Evolutionary conservation across 2,888 invertebrate species (phyloP).

Genomic region (Chloroclystis v-ata): DNA sequence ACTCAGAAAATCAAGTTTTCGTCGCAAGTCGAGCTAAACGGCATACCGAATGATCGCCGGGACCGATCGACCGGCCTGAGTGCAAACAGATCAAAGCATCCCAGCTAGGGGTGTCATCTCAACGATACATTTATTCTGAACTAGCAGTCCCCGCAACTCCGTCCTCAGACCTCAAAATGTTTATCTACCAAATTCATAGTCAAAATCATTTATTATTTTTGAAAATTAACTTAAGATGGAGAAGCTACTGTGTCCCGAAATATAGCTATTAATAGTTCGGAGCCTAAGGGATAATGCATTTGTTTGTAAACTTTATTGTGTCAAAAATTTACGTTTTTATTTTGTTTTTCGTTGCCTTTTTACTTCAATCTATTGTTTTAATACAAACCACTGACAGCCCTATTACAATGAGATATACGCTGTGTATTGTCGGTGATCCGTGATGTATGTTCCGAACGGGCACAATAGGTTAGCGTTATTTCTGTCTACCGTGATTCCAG

Average conservation of each 20-base stretch:
- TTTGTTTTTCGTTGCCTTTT: background rate
- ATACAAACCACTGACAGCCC: constrained; percentile 10
- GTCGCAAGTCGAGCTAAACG: constrained; percentile 9
- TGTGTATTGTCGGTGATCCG: constrained; percentile 40
- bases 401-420: constrained; percentile 29
- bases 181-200: too few species aligned
- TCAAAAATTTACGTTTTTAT: too few species aligned
- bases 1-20: constrained; percentile 1
- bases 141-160: too few species aligned
- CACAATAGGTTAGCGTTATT: constrained; percentile 71
- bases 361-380: background rate
- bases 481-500: constrained; percentile 56
- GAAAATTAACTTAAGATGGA: too few species aligned
- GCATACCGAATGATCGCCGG: constrained; percentile 16
- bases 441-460: constrained; percentile 47
- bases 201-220: too few species aligned
- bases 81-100: constrained; percentile 43
- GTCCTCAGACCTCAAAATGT: too few species aligned
- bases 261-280: too few species aligned
- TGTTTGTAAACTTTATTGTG: too few species aligned
- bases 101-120: constrained; percentile 31
- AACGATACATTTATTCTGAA: background rate
- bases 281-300: too few species aligned
- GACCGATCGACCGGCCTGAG: constrained; percentile 36
- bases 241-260: too few species aligned